These are phyloP conservation scores for Ypsolopha scabrella DNA, from an alignment of 2,888 invertebrate species.

Conservation along the genomic window DNA sequence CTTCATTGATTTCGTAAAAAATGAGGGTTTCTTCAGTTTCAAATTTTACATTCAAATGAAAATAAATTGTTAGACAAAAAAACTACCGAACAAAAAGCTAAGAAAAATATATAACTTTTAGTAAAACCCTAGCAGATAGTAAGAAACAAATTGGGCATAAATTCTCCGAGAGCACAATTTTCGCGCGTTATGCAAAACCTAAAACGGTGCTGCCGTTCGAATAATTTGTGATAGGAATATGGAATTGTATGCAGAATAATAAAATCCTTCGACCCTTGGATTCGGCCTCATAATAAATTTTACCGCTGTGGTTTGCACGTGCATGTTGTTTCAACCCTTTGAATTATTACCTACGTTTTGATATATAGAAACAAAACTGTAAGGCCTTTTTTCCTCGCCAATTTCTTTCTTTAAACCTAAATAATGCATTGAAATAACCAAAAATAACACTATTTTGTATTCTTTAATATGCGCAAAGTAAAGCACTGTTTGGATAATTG, in stretches of 20 bases:
- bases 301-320: constrained; percentile 25
- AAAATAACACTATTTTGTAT: too few relatives aligned
- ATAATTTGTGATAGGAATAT: constrained; percentile 65
- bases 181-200: constrained; percentile 56
- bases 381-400: too few relatives aligned
- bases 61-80: too few relatives aligned
- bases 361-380: too few relatives aligned
- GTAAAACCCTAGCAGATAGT: constrained; percentile 4
- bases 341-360: constrained; percentile 1
- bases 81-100: too few relatives aligned
- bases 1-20: neutral
- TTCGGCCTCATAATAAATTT: constrained; percentile 53
- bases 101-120: neutral
- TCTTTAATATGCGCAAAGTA: too few relatives aligned
- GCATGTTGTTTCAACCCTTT: constrained; percentile 7
- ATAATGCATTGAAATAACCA: too few relatives aligned
- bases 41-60: neutral
- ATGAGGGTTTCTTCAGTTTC: too few relatives aligned
- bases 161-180: constrained; percentile 45
- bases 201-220: constrained; percentile 40
- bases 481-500: too few relatives aligned
- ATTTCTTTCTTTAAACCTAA: too few relatives aligned
- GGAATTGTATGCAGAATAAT: constrained; percentile 65
- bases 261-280: constrained; percentile 57
- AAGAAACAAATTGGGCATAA: constrained; percentile 24